Base-by-base conservation (phyloP, 2,888 invertebrate genomes). In the Acanthosoma haemorrhoidale region DNA sequence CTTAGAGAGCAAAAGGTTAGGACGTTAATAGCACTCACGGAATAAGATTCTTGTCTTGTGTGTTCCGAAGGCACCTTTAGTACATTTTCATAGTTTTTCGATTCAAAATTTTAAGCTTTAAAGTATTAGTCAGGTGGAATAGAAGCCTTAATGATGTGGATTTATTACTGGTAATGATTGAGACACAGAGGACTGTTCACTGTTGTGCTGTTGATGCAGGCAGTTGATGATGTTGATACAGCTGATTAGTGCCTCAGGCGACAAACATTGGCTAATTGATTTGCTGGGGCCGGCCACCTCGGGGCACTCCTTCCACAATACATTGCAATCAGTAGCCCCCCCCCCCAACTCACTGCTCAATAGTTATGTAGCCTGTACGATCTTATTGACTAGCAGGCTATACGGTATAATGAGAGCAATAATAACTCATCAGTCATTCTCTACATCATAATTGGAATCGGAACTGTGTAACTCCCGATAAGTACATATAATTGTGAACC, bases 181-280 rank as follows among this genome's bases (percentile, higher is more conserved):
- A n/a, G n/a, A 51, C 5, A 3, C 2, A n/a, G 51, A 51, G 51
- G 29, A n/a, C 51, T 13, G 51, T 51, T 51, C n/a, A 51, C 51
- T 51, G 51, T 21, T 51, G n/a, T 51, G 51, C 29, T 51, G 29
- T 25, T 51, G 51, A n/a, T 25, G 51, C 51, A 25, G 36, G 34
- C 11, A 21, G 41, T 31, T 64, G 64, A 64, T 64, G 64, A 64
- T 64, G 64, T 64, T 64, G 64, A 64, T 41, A 64, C 16, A 41
- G 64, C 64, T 64, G 64, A 64, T 64, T 64, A 64, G 15, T 6
- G 34, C 61, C 61, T 36, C 32, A 34, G 61, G 64, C 64, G 15
- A 34, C 64, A 64, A 64, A 64, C 64, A 64, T 64, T 61, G 64
- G 39, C 39, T 64, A 64, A 64, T 64, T 64, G 64, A 64, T 64